Conservation (phyloP, 2,113 vertebrate genomes). For the Carassius auratus region DNA sequence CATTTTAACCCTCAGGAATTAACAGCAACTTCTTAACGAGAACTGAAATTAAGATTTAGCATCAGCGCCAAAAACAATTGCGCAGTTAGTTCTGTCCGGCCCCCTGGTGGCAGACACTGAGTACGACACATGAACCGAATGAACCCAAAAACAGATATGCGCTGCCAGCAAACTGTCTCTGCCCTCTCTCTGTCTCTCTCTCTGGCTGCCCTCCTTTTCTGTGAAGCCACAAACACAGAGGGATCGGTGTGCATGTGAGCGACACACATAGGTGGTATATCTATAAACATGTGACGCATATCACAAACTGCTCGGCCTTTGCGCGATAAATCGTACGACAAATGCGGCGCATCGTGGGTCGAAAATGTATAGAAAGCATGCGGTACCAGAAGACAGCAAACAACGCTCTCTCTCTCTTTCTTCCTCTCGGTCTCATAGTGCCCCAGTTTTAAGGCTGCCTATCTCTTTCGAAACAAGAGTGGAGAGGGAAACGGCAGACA, state of each 20-base stretch:
- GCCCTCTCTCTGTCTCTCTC: conserved; percentile 16
- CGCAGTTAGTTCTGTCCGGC: background rate
- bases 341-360: background rate
- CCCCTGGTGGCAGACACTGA: conserved; percentile 48
- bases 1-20: background rate
- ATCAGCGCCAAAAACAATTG: conserved; percentile 1
- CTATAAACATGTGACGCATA: background rate
- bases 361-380: conserved; percentile 51
- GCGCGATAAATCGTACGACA: background rate
- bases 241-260: background rate
- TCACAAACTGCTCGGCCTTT: background rate
- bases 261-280: background rate
- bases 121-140: conserved; percentile 41
- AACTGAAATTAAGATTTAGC: background rate
- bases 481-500: conserved; percentile 23
- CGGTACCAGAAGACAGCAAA: conserved; percentile 55
- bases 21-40: background rate
- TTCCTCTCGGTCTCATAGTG: conserved; percentile 67
- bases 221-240: conserved; percentile 46
- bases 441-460: conserved; percentile 66
- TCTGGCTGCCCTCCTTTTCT: conserved; percentile 44
- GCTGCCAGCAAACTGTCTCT: background rate
- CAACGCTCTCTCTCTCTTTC: conserved; percentile 53
- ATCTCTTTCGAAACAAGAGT: conserved; percentile 46
- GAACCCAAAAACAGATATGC: conserved; percentile 13